These are phyloP conservation scores for Sphenopsis melanotis DNA, from an alignment of 2,797 vertebrate species.

Conservation along the genomic window DNA sequence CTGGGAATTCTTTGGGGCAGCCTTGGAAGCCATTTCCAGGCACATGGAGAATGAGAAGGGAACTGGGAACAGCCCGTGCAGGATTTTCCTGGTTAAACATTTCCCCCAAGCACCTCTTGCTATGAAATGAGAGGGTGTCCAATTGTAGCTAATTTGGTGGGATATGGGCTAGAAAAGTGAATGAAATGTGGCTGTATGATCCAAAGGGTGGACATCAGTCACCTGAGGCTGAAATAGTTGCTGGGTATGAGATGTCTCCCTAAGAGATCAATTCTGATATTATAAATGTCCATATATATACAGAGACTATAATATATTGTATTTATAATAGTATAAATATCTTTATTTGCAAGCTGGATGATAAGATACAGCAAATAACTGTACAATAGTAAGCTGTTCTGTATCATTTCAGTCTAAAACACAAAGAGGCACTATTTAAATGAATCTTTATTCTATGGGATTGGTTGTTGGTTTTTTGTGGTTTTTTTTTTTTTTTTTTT, in stretches of 20 bases:
- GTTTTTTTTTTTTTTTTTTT: accelerated
- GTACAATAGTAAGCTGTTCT: neutral
- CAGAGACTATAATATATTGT: neutral
- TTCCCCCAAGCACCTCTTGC: neutral
- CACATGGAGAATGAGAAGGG: neutral
- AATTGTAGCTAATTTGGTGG: neutral
- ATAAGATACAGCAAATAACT: neutral
- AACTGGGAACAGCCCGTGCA: neutral
- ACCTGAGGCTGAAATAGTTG: neutral
- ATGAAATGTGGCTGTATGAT: neutral
- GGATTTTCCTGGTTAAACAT: neutral
- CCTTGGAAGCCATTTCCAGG: too few relatives aligned
- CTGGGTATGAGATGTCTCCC: neutral
- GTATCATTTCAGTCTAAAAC: neutral
- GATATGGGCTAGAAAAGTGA: neutral
- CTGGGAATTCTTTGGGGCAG: neutral
- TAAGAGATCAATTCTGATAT: neutral
- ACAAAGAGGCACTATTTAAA: neutral
- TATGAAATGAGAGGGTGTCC: neutral
- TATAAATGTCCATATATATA: neutral
- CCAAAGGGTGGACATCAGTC: neutral
- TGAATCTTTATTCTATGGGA: accelerated
- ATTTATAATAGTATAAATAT: neutral
- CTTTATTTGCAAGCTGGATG: neutral
- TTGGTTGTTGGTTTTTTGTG: neutral